Base-by-base conservation (phyloP, 2,888 invertebrate genomes). In the Philaethria dido region DNA sequence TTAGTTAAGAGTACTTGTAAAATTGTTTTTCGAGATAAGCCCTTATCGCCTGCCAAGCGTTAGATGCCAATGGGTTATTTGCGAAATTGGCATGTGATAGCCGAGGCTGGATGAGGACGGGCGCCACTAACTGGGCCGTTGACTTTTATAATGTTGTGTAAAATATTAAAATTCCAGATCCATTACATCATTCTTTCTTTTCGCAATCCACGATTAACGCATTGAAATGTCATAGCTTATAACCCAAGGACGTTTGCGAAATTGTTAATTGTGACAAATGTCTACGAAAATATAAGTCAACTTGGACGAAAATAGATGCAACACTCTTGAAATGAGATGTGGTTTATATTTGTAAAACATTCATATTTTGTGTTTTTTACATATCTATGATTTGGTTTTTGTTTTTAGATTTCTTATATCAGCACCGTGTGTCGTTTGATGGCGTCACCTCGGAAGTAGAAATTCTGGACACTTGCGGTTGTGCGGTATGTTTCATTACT, bases 391-490 rank as follows among this genome's bases (percentile, higher is more conserved):
- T n/a, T 18, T 29, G 11, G 16, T n/a, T 29, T 29, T 52, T 52
- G 29, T 52, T 52, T 52, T 72, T 94, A 96, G 96, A 96, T 94
- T 95, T 96, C 84, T 93, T 96, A 69, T 96, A 96, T 85, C 94
- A 96, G 81, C 96, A 96, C 84, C 95, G 95, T 77, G 95, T 96
- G 71, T 95, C 95, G 71, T 95, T 96, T 83, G 96, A 96, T 82
- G 95, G 95, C 79, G 95, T 94, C 72, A 94, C 95, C 70, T 95
- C 96, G 69, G 96, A 96, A 89, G 95, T 96, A 75, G 96, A 96
- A 90, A 95, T 95, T 79, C 92, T 95, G 87, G 96, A 96, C 87
- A 96, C 95, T 72, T 96, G 96, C 77, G 96, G 95, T 85, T 96
- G 95, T 90, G 95, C 94, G 93, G 96, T 96, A 93, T 95, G 94